Base-by-base conservation (phyloP, 2,888 invertebrate species). In the Clusia tigrina region DNA sequence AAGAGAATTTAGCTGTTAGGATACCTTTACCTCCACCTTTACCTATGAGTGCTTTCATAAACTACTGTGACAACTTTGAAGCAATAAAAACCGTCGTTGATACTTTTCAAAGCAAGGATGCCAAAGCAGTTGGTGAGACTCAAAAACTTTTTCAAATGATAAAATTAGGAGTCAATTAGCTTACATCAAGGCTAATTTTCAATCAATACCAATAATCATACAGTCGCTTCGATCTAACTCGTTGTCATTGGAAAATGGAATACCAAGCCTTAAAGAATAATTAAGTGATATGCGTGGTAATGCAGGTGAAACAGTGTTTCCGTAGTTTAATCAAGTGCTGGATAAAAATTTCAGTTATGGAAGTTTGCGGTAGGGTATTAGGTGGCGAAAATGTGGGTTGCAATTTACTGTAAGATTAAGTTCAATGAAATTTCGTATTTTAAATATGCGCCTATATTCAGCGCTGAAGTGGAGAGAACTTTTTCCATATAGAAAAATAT, bases 51-150 rank as follows among this genome's bases (percentile, higher is more conserved):
- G n/a, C n/a, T n/a, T n/a, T n/a, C n/a, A n/a, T n/a, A n/a, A n/a
- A n/a, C n/a, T n/a, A n/a, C n/a, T n/a, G n/a, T 25, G n/a, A 46
- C 59, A 32, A 32, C 32, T 32, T 32, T 32, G 48, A 56, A 23
- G 6, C 32, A 57, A 32, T 37, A 56, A 20, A 59, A 32, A 52
- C 17, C 23, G 54, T 60, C 22, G 25, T 46, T 26, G n/a, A 32
- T 32, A 32, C 32, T 9, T 32, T 32, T 32, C 5, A 32, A 32
- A 12, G 5, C 12, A 5, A 32, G 5, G 32, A 32, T 32, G 32
- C 32, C n/a, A n/a, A n/a, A n/a, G n/a, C n/a, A n/a, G n/a, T n/a
- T n/a, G n/a, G n/a, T n/a, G n/a, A n/a, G n/a, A n/a, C 6, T 12
- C 5, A 32, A 32, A 32, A 32, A 15, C 18, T 18, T n/a, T 24